Base-by-base conservation (phyloP, 2,113 vertebrate species). In the Spea bombifrons region DNA sequence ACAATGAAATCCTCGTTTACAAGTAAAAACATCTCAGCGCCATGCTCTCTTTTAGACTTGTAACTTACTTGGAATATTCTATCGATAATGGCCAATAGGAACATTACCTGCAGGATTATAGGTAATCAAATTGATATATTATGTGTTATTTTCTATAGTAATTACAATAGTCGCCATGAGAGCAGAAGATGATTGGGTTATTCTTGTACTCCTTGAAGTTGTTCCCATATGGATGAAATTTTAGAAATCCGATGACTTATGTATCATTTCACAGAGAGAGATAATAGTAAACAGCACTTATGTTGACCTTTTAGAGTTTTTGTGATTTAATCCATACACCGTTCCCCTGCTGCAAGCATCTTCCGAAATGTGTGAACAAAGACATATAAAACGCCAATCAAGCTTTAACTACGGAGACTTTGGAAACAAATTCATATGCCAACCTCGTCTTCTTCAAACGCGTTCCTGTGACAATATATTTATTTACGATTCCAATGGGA, bases 141-240 rank as follows among this genome's bases (percentile, higher is more conserved):
- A 79, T 73, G 77, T 66, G 70, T 73, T 48, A 79, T 79, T 79
- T 79, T 70, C 59, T 73, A 30, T 63, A 57, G 70, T 79, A 73
- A 79, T 79, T 79, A 79, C 61, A 67, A 73, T 73, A 67, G 70
- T 79, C 67, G 65, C 70, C 30, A 17, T 43, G 50, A 66, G 77
- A 79, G 73, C 49, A 53, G 61, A 66, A 66, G 15, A 67, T 52
- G 65, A 67, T 73, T 79, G 61, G 48, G 70, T 72, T 66, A 66
- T 79, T 79, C 16, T 47, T 73, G 77, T 70, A 49, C 69, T 73
- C 43, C 63, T 73, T 48, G 63, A 15, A 47, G 43, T 67, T 61
- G 66, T 64, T 79, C 77, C 70, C 77, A 73, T 50, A 43, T 73
- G 77, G 73, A 73, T 79, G 72, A 47, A 12, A 79, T 73, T 73